Evolutionary conservation across 2,888 invertebrate species (phyloP), one percentile per base, ranked within the genome.

Genomic region (Coecobrya sp.): DNA sequence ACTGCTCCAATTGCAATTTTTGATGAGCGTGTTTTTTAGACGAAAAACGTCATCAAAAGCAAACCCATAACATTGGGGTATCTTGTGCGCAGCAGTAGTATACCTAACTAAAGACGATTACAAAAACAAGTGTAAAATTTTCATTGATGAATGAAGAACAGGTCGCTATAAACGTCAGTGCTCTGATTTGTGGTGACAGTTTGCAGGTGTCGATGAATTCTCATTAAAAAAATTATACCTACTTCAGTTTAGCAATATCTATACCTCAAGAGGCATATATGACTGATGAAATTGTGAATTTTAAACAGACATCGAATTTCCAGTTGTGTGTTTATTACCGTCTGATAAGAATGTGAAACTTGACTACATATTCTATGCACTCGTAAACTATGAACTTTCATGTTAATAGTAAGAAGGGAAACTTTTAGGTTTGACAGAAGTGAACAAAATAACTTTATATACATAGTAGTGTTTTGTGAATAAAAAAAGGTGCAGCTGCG

Each of bases 131-230:
- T 79, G 79, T 25, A 79, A 79, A 79, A 49, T 25, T n/a, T 73
- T 79, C n/a, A 62, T 2, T 82, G 82, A 82, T 82, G 55, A 62
- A 62, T 42, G 59, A 19, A 59, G 36, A 82, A 62, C 82, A 19
- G 59, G 82, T 82, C 62, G 82, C 42, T 42, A 25, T 82, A 82
- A 82, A 82, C 11, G 82, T 82, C 82, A 59, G 11, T 59, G 42
- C 4, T n/a, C 42, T 62, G 82, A 82, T 82, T 82, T 82, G 82
- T 62, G 36, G 36, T 62, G 82, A 82, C 82, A 30, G 30, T 62
- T 82, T 82, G 82, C 82, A 82, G 62, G 59, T 82, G 82, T 82
- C 36, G 82, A 82, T 82, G 82, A 42, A 82, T 62, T 82, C 82
- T 82, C 82, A 62, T 82, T 82, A 59, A 82, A 59, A 62, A n/a